Evolutionary conservation across 2,797 vertebrate genomes (phyloP).

Genomic region (Trachops cirrhosus): DNA sequence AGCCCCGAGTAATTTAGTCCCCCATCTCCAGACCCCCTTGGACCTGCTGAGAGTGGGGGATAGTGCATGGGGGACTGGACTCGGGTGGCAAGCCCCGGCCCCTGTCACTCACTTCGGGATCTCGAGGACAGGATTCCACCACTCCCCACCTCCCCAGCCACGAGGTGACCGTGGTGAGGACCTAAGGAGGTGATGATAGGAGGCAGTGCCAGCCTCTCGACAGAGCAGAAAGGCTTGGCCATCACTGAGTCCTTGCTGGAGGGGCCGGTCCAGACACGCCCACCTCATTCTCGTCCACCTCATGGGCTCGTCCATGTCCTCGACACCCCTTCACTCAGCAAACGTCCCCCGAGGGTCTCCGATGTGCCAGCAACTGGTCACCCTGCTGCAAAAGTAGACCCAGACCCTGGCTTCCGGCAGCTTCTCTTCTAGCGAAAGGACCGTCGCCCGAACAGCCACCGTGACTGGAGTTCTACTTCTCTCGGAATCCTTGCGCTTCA

Average conservation of each 20-base stretch:
- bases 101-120: background rate
- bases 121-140: background rate
- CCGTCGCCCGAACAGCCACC: background rate
- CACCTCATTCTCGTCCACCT: too few relatives aligned
- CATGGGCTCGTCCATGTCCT: rapidly evolving
- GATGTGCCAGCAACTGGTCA: background rate
- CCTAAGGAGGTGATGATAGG: background rate
- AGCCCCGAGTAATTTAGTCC: background rate
- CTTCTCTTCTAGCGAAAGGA: background rate
- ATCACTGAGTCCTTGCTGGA: background rate
- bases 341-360: background rate
- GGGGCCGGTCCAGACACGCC: background rate
- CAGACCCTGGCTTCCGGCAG: background rate
- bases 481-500: background rate
- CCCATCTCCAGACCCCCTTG: background rate
- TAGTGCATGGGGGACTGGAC: background rate
- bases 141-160: background rate
- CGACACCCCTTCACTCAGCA: background rate
- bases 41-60: background rate
- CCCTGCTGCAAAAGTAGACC: background rate
- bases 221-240: background rate
- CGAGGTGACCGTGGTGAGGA: background rate
- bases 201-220: rapidly evolving
- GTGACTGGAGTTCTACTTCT: background rate
- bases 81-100: background rate